Evolutionary conservation across 1,140 invertebrate species (phyloP).

Genomic region (Megathymus violae): DNA sequence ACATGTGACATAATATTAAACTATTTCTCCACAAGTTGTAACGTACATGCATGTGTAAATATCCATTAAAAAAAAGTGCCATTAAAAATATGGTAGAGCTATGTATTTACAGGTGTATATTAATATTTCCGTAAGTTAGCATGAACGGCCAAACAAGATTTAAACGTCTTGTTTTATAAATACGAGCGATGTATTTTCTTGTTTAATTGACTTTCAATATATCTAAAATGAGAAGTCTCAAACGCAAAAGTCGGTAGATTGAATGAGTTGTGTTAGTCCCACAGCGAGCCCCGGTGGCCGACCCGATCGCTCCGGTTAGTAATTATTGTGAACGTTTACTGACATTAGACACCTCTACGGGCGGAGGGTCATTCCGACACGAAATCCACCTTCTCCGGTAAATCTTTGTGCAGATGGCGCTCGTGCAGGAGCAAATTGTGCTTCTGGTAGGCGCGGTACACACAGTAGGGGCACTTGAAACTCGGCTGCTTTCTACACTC

Average conservation of each 20-base stretch:
- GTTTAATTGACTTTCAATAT: too few relatives aligned
- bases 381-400: constrained; percentile 81
- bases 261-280: constrained; percentile 22
- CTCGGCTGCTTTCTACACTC: constrained; percentile 88
- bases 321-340: constrained; percentile 55
- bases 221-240: neutral
- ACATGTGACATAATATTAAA: neutral
- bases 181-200: neutral
- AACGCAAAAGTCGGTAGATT: neutral
- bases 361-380: constrained; percentile 76
- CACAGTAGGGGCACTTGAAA: constrained; percentile 86
- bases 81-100: neutral
- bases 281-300: neutral
- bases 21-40: neutral
- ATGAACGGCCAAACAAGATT: neutral
- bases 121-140: neutral
- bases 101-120: constrained; percentile 1
- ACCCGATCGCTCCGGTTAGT: constrained; percentile 47
- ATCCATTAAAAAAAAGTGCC: neutral
- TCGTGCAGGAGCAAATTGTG: constrained; percentile 82
- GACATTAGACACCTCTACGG: constrained; percentile 56
- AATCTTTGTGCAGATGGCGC: constrained; percentile 79
- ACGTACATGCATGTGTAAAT: constrained; percentile 11
- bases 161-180: neutral
- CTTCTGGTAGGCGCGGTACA: constrained; percentile 82